phyloP scores from a whole-genome alignment of 2,888 invertebrate species.

The Byasa hedistus region DNA sequence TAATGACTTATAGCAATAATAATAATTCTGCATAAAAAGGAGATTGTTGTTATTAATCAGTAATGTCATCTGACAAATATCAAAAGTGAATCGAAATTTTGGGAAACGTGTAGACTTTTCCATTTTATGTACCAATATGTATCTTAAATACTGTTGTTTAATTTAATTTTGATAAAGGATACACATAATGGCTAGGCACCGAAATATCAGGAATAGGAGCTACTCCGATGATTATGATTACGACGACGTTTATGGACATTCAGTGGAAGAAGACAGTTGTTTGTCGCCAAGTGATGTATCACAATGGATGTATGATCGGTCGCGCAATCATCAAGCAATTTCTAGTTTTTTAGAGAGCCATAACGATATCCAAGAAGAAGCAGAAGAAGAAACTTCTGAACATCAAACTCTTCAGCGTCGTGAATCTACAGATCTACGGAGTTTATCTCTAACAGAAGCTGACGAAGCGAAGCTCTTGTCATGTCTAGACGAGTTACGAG shows the following conservation, averaged over 20 bases:
- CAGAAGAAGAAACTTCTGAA: constrained; percentile 68
- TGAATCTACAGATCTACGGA: constrained; percentile 74
- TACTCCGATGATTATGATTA: constrained; percentile 95
- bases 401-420: constrained; percentile 49
- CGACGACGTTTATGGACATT: constrained; percentile 95
- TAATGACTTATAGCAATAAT: no score
- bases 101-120: constrained; percentile 43
- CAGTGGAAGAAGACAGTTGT: constrained; percentile 95
- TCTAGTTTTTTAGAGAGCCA: constrained; percentile 87
- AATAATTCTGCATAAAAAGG: not conserved
- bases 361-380: constrained; percentile 85
- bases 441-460: constrained; percentile 79
- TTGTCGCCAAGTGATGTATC: constrained; percentile 93
- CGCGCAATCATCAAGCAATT: constrained; percentile 85
- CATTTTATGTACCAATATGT: constrained; percentile 13
- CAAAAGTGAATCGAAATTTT: constrained; percentile 35
- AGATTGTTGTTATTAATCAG: constrained; percentile 1
- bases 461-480: constrained; percentile 88
- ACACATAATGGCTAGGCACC: constrained; percentile 88
- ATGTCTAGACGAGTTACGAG: constrained; percentile 90
- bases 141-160: not conserved
- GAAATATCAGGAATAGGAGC: constrained; percentile 90
- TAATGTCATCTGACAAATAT: constrained; percentile 27
- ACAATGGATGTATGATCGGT: constrained; percentile 92
- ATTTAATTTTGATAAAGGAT: constrained; percentile 6